Conservation (phyloP, 2,888 invertebrate genomes). For the Apodemia hepburni region DNA sequence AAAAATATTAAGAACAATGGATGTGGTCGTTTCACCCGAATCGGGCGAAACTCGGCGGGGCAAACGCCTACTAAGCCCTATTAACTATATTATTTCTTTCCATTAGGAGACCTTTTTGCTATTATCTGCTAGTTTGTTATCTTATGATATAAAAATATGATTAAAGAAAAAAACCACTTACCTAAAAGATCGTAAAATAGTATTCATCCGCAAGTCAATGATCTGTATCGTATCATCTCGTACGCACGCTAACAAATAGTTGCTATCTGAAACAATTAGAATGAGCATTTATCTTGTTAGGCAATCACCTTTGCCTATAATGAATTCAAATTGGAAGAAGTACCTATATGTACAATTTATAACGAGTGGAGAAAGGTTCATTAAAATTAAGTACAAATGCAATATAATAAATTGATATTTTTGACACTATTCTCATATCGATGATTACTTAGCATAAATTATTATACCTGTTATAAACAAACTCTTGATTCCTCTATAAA, state of each 20-base stretch:
- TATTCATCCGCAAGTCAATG: conserved; percentile 96
- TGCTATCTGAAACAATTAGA: conserved; percentile 85
- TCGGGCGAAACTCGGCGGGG: no score
- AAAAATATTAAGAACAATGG: no score
- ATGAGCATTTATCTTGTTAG: conserved; percentile 12
- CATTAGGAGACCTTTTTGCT: no score
- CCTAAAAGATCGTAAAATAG: conserved; percentile 94
- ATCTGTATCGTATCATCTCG: conserved; percentile 97
- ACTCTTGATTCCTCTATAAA: no score
- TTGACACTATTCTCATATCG: no score
- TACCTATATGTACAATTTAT: background rate
- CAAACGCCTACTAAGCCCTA: no score
- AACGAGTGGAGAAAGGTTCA: background rate
- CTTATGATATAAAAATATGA: background rate
- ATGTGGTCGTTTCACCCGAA: no score
- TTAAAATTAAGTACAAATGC: background rate
- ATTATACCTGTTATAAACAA: no score
- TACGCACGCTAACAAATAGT: conserved; percentile 94
- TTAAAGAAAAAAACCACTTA: conserved; percentile 59
- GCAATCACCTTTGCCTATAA: background rate
- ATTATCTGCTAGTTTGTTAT: no score
- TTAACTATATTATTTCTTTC: no score
- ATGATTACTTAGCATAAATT: no score
- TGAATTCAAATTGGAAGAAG: background rate
- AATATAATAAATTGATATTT: background rate